These are phyloP conservation scores for Zoanthus sansibaricus DNA, from an alignment of 92 coral and sea anemone genomes.

Conservation along the genomic window DNA sequence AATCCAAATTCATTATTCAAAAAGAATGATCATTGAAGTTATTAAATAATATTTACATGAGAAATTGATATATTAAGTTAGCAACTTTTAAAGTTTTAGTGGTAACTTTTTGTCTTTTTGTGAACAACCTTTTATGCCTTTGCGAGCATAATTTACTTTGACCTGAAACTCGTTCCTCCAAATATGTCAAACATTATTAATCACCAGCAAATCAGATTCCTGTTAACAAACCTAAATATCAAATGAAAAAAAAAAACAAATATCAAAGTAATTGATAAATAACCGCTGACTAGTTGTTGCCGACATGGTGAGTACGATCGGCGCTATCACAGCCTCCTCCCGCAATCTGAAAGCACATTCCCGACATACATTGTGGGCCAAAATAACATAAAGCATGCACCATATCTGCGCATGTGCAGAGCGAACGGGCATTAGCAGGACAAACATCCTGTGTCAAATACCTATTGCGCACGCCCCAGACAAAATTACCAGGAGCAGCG, in stretches of 20 bases:
- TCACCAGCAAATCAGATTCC: too few relatives aligned
- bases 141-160: too few relatives aligned
- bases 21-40: too few relatives aligned
- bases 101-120: too few relatives aligned
- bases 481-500: background rate
- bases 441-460: background rate
- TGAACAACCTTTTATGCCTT: too few relatives aligned
- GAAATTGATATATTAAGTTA: too few relatives aligned
- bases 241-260: too few relatives aligned
- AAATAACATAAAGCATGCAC: slow-evolving; percentile 24
- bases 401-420: slow-evolving; percentile 27
- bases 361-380: slow-evolving; percentile 33
- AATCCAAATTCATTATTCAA: too few relatives aligned
- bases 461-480: slow-evolving; percentile 32
- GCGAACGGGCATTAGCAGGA: background rate
- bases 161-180: background rate
- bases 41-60: too few relatives aligned
- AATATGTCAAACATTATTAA: too few relatives aligned
- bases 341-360: slow-evolving; percentile 17
- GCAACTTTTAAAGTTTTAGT: too few relatives aligned
- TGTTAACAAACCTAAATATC: too few relatives aligned
- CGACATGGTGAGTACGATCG: background rate
- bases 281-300: background rate
- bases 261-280: background rate
- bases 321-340: background rate